Conservation (phyloP, 2,797 vertebrate species). For the Acanthis flammea region DNA sequence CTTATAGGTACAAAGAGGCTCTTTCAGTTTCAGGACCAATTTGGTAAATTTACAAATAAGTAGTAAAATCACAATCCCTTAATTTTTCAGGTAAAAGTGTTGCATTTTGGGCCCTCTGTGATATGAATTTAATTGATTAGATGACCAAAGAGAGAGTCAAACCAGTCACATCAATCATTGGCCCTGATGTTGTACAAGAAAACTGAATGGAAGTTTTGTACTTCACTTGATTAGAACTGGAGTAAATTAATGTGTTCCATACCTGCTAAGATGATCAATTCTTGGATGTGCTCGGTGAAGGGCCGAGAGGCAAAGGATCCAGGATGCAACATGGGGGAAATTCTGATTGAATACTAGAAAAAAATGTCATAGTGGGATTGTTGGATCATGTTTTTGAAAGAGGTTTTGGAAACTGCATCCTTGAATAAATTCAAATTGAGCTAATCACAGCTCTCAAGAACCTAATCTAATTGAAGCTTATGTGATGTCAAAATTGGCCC, state of each 20-base stretch:
- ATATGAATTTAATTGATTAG: not conserved
- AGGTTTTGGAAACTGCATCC: not conserved
- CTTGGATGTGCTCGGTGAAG: not conserved
- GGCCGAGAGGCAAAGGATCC: not conserved
- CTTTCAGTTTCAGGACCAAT: not conserved
- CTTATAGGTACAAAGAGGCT: not conserved
- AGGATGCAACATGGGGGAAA: not conserved
- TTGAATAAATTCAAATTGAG: not conserved
- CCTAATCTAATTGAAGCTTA: not conserved
- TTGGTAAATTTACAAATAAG: not conserved
- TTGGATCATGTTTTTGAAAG: not conserved
- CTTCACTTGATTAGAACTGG: not conserved
- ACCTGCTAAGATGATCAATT: not conserved
- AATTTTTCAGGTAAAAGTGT: not conserved
- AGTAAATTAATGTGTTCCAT: rapidly evolving
- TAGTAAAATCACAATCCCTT: not conserved
- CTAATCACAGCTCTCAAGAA: not conserved
- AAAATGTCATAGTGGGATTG: not conserved
- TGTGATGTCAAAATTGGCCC: not conserved
- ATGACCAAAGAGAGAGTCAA: not conserved
- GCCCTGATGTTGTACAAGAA: not conserved
- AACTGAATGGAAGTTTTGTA: not conserved
- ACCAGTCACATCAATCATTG: not conserved
- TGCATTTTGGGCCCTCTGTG: not conserved
- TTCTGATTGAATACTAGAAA: not conserved